phyloP scores from a whole-genome alignment of 2,113 vertebrate species.

The Phalacrocorax pelagicus region DNA sequence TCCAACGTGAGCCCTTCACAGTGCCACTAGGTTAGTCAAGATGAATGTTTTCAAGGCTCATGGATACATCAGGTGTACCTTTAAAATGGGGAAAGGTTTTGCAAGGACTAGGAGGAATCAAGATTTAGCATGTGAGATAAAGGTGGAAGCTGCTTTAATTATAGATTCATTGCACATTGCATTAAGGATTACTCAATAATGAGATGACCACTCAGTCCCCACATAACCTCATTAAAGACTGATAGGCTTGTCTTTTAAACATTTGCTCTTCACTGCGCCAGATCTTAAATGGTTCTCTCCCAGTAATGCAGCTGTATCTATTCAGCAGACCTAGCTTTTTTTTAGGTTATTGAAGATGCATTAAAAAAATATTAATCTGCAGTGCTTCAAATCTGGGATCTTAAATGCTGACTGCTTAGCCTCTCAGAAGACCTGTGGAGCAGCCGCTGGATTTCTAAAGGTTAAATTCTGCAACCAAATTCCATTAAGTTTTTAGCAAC shows the following conservation, averaged over 20 bases:
- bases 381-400: background rate
- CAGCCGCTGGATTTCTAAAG: background rate
- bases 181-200: conserved; percentile 40
- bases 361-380: background rate
- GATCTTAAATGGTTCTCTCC: conserved; percentile 33
- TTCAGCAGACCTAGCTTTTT: conserved; percentile 23
- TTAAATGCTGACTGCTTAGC: background rate
- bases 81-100: background rate
- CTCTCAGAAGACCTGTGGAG: background rate
- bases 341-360: conserved; percentile 12
- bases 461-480: background rate
- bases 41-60: background rate
- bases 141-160: conserved; percentile 41
- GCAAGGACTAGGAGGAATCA: conserved; percentile 25
- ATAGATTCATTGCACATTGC: conserved; percentile 18
- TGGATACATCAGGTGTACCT: background rate
- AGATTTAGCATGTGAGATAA: background rate
- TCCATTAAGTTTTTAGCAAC: background rate
- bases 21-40: background rate
- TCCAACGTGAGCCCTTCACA: background rate
- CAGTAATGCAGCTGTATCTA: conserved; percentile 3
- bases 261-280: conserved; percentile 28
- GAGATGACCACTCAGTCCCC: conserved; percentile 43
- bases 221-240: conserved; percentile 43
- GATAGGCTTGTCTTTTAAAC: conserved; percentile 29